Base-by-base conservation (phyloP, 2,888 invertebrate genomes). In the Elysia crispata region DNA sequence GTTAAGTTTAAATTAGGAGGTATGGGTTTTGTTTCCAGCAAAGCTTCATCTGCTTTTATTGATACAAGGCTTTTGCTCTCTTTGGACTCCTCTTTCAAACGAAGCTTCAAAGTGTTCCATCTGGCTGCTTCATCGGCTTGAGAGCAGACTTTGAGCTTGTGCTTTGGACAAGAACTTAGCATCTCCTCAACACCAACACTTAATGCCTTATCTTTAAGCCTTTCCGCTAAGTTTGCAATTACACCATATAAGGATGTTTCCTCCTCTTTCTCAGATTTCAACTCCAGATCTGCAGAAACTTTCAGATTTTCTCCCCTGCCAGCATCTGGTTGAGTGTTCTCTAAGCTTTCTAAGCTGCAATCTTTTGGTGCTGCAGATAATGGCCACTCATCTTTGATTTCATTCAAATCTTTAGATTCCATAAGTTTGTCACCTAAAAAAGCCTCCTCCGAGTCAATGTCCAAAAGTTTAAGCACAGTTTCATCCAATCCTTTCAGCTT, bases 401-500 rank as follows among this genome's bases (percentile, higher is more conserved):
- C 41, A 41, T 41, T 41, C 41, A 41, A 41, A 11, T 11, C 11
- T 11, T 11, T 41, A 11, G 41, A 3, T 18, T 23, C 60, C 23
- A 8, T 18, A 20, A 5, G 15, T 23, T 60, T 15, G 15, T 15
- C 15, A 60, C 31, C 20, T 11, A 80, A 41, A 75, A 80, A 80
- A 18, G 76, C 76, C 25, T 76, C 80, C 49, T 75, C 76, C 1
- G 64, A 28, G 60, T 80, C 80, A 28, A 80, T 80, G 5, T 80
- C 80, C 18, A 80, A 28, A 15, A 80, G 25, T 64, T 80, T 76
- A 23, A 80, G 33, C 13, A 80, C 75, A 72, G 62, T 49, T 75
- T 80, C 80, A 76, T 80, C 72, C 33, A 80, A n/a, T 23, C 64
- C 67, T 64, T 76, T 76, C n/a, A 80, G 57, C 31, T 76, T 50